Base-by-base conservation (phyloP, 1,140 invertebrate genomes). In the Teleogryllus occipitalis region DNA sequence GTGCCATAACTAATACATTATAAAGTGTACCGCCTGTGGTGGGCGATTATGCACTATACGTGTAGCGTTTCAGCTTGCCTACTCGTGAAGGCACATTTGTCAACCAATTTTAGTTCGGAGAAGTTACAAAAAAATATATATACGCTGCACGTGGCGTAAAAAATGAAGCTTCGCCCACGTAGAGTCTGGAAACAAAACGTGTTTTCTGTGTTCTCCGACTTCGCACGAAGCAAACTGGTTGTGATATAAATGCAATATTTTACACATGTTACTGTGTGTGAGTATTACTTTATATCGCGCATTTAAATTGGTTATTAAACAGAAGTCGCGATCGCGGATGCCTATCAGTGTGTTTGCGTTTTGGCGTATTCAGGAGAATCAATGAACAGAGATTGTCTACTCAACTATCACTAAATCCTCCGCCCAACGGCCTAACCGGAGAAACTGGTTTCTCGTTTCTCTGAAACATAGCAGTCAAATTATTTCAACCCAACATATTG, bases 91-190 rank as follows among this genome's bases (percentile, higher is more conserved):
- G 54, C 54, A 65, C 54, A 65, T 65, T 65, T 65, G 54, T 65
- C 54, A 65, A 65, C 54, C 54, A 65, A 65, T 65, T 65, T 65
- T 65, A 65, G 54, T 65, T 65, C 54, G 54, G 54, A 65, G 54
- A 7, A 65, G 54, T 65, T 65, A 65, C 2, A 65, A 65, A 65
- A 39, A 65, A 14, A 65, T 65, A 7, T 65, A 7, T 65, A 65
- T 65, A 65, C 54, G 54, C 54, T 65, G 54, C 54, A 65, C 18
- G 54, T 65, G 54, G 54, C 54, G 7, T 65, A 65, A 65, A 65
- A 65, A 65, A 65, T 65, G 54, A 65, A 65, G 54, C 18, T 18
- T 10, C 54, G 54, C 54, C 54, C 54, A 65, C 54, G 18, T 65
- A 10, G 54, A 7, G 54, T 65, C 18, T 10, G 54, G 18, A 65